Evolutionary conservation across 2,888 invertebrate species (phyloP).

Genomic region (Brachyptera risi): DNA sequence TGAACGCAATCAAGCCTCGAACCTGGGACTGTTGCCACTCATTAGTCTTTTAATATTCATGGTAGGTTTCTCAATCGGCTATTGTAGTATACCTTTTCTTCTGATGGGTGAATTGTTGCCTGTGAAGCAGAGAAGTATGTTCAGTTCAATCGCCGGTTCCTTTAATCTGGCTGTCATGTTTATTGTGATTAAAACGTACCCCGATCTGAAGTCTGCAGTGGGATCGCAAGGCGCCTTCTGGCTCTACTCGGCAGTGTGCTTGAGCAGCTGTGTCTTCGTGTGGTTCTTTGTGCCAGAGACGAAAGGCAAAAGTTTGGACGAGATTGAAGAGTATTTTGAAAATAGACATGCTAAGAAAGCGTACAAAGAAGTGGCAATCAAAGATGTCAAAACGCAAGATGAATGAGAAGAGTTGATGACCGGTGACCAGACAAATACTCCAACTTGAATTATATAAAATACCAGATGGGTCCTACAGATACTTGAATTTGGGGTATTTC

Average conservation of each 20-base stretch:
- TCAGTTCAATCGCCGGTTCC: constrained; percentile 54
- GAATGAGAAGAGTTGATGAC: too few relatives aligned
- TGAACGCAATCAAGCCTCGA: constrained; percentile 33
- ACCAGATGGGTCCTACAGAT: too few relatives aligned
- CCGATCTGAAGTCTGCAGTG: constrained; percentile 41
- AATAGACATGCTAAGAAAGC: too few relatives aligned
- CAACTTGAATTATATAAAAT: too few relatives aligned
- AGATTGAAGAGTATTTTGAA: constrained; percentile 50
- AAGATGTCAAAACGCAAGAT: too few relatives aligned
- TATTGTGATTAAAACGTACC: constrained; percentile 54
- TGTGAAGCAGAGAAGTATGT: constrained; percentile 51
- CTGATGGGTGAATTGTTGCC: constrained; percentile 60
- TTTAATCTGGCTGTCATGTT: constrained; percentile 55
- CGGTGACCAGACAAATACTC: too few relatives aligned
- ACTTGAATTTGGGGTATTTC: too few relatives aligned
- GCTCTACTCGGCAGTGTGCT: constrained; percentile 53
- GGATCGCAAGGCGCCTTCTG: constrained; percentile 55
- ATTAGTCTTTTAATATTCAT: constrained; percentile 55
- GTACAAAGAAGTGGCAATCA: too few relatives aligned
- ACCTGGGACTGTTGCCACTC: constrained; percentile 49
- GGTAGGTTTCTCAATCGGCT: constrained; percentile 58
- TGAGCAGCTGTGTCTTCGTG: constrained; percentile 52
- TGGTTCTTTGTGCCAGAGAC: constrained; percentile 60
- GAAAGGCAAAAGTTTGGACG: constrained; percentile 62
- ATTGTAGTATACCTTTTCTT: constrained; percentile 59